Conservation (phyloP, 2,888 invertebrate species). For the Chrysomela aeneicollis region DNA sequence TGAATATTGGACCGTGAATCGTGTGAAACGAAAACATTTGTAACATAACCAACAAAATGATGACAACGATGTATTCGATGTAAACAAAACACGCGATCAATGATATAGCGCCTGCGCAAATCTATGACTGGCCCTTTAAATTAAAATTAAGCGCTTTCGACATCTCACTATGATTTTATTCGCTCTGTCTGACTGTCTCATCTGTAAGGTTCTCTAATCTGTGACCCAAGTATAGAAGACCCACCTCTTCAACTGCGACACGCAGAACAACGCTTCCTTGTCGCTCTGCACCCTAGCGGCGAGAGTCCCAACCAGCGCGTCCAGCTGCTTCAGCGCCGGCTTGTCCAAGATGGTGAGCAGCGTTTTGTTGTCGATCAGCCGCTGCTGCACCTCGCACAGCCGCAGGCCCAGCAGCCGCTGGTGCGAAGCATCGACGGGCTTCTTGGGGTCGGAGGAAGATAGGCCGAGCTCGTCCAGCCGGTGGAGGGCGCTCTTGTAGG, state of each 20-base stretch:
- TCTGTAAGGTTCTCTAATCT: too few species aligned
- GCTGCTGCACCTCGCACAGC: conserved; percentile 86
- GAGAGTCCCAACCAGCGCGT: conserved; percentile 72
- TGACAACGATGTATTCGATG: too few species aligned
- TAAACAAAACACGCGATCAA: too few species aligned
- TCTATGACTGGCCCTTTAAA: too few species aligned
- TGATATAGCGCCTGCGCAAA: too few species aligned
- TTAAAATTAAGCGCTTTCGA: too few species aligned
- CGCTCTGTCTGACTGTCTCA: too few species aligned
- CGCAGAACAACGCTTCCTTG: conserved; percentile 83
- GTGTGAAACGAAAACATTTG: too few species aligned
- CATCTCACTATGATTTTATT: too few species aligned
- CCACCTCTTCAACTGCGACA: conserved; percentile 70
- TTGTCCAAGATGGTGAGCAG: conserved; percentile 85
- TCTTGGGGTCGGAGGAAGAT: conserved; percentile 64
- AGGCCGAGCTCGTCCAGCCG: conserved; percentile 79
- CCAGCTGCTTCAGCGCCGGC: conserved; percentile 79
- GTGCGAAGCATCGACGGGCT: conserved; percentile 85
- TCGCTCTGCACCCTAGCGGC: conserved; percentile 87
- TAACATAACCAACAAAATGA: too few species aligned
- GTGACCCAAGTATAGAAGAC: too few species aligned
- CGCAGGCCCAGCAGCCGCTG: conserved; percentile 86
- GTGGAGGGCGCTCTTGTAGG: conserved; percentile 86
- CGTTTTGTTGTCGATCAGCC: conserved; percentile 91
- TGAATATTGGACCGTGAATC: too few species aligned